Evolutionary conservation across 2,797 vertebrate genomes (phyloP), one percentile per base, ranked within the genome.

Genomic region (Ceryle rudis): DNA sequence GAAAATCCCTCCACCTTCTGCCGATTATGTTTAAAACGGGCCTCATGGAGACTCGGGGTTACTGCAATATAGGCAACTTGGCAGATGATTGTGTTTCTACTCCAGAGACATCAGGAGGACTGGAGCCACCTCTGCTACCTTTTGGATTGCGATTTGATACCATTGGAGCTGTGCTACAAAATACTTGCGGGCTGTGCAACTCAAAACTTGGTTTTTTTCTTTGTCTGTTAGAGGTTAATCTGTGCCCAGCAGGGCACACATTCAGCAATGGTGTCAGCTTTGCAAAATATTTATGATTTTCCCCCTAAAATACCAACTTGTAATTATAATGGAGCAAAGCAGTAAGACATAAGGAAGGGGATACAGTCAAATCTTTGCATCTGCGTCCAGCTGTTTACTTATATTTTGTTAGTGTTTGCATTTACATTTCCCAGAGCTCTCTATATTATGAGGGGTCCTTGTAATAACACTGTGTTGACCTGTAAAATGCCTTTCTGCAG

Each of bases 151-250:
- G 5, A 20, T 75, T 61, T 60, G 54, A 55, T 28, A 17, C 0
- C 0, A 2, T 46, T 7, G 8, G 0, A 0, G 2, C 58, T 82
- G 58, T 19, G 14, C n/a, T 51, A 37, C 47, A 46, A 55, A 69
- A 37, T 33, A 22, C 13, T 72, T 61, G 10, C 11, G 61, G 55
- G 10, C 81, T 57, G 7, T 57, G 33, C 33, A 69, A 47, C 19
- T 5, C 23, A 31, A 31, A 82, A 18, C n/a, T 46, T 46, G 4
- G 4, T 21, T 61, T 67, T 49, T 3, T 46, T 82, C 58, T 62
- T 84, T 11, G 3, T 35, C 3, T 47, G 8, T 64, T 72, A 28
- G 41, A 64, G 25, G 37, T 41, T 52, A 71, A 44, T 44, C 25
- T 2, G 3, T 39, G 11, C 9, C n/a, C 26, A 33, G 29, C 39